A percentile compares a stretch with the other conserved stretches of the same genome.
phyloP scores from a whole-genome alignment of 2,113 vertebrate genomes.

The Trichomycterus rosablanca region DNA sequence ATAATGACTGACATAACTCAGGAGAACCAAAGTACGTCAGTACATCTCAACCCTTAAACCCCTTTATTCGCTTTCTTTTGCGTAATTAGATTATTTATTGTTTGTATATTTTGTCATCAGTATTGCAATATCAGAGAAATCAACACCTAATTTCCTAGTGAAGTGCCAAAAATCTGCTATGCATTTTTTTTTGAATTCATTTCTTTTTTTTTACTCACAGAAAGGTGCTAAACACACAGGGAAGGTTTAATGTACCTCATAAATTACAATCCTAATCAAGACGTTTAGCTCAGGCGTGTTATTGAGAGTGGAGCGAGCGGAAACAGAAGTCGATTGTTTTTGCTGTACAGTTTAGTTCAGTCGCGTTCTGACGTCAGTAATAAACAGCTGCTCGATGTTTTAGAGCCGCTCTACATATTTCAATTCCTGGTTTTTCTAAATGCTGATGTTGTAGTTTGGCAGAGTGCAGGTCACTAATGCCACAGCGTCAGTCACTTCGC shows the following conservation, averaged over 20 bases:
- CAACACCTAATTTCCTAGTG: too few species aligned
- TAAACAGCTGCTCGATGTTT: too few species aligned
- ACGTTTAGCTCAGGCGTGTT: background rate
- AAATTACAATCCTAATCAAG: background rate
- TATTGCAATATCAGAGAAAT: constrained; percentile 28
- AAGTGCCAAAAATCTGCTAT: constrained; percentile 3
- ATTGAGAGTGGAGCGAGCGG: background rate
- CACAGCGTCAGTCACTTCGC: constrained; percentile 14
- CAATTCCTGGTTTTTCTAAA: too few species aligned
- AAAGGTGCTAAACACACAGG: constrained; percentile 27
- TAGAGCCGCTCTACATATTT: background rate
- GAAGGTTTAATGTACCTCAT: constrained; percentile 4
- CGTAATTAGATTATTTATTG: constrained; percentile 37
- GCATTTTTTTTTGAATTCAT: background rate
- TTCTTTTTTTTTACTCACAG: constrained; percentile 8
- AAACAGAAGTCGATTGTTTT: background rate
- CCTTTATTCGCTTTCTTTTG: background rate
- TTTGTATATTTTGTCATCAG: constrained; percentile 36
- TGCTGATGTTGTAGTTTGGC: constrained; percentile 15
- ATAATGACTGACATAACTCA: constrained; percentile 24
- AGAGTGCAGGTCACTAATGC: constrained; percentile 53
- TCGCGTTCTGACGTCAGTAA: too few species aligned
- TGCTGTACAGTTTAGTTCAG: too few species aligned
- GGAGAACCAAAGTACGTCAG: constrained; percentile 20
- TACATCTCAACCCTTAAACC: background rate